Base-by-base conservation (phyloP, 1,140 invertebrate genomes). In the Calliopsis andreniformis region DNA sequence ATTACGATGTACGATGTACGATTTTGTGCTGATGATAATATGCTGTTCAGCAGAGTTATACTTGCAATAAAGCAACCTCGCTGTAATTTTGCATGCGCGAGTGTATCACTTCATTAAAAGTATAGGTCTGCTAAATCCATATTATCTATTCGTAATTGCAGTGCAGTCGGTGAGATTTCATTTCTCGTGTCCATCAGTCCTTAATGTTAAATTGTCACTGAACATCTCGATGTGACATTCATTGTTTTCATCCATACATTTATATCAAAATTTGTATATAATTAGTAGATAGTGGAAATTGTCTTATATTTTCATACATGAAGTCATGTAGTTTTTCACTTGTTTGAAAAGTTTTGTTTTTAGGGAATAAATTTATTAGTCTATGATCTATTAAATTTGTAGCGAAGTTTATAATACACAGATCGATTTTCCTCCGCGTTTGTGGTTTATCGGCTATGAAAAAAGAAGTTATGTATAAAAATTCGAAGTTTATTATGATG, bases 401-500 rank as follows among this genome's bases (percentile, higher is more conserved):
- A 71, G 69, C 68, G 69, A n/a, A 82, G 47, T 79, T 43, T 83
- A 72, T 64, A 20, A 47, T 72, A 67, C 53, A 71, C 69, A 45
- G 51, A 35, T 42, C 5, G 45, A 67, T 47, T 76, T 53, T 76
- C 68, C 67, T 79, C 35, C 63, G 23, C 18, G 1, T 76, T 79
- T 66, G 56, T 67, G 67, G 69, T 61, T 35, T 68, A 68, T 79
- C 64, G 39, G 14, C 39, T 4, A 45, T 78, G 45, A 58, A 12
- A 1, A 30, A 59, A 45, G 61, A 76, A n/a, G 42, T 47, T 51
- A 35, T 53, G 67, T 83, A 67, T n/a, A 76, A 67, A 35, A 63
- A 42, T 58, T 28, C 69, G 18, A 23, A 79, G 42, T 83, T 78
- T 76, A 79, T 82, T 82, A n/a, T 18, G 73, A 63, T 64, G 70